These are phyloP conservation scores for Steatocranus sp. DNA, from an alignment of 2,797 vertebrate genomes.

Conservation along the genomic window DNA sequence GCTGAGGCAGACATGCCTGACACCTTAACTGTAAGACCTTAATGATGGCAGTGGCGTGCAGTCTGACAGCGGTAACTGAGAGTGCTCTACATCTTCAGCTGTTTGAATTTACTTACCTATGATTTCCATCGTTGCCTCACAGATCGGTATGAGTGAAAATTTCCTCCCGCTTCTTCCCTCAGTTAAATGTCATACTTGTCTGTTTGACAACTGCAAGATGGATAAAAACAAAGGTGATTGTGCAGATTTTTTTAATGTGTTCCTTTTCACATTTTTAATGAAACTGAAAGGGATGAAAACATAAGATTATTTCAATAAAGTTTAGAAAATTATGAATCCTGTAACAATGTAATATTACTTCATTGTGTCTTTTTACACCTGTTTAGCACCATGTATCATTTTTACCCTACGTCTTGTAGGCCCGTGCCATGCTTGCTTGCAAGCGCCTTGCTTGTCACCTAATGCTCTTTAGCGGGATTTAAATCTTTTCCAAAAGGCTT, in stretches of 20 bases:
- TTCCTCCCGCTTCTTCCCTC: not conserved
- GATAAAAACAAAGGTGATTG: not conserved
- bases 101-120: conserved; percentile 50
- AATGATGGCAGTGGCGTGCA: not conserved
- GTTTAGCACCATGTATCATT: conserved; percentile 5
- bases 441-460: conserved; percentile 62
- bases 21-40: conserved; percentile 37
- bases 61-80: conserved; percentile 1
- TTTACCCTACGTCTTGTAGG: conserved; percentile 1
- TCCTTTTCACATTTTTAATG: not conserved
- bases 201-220: conserved; percentile 31
- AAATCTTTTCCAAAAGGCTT: conserved; percentile 73
- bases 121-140: conserved; percentile 51
- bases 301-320: not conserved
- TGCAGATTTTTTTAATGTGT: not conserved
- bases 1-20: conserved; percentile 12
- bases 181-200: conserved; percentile 24
- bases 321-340: not conserved
- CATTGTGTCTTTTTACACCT: conserved; percentile 5
- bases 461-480: conserved; percentile 78
- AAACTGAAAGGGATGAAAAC: not conserved
- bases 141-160: not conserved
- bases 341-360: not conserved
- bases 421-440: conserved; percentile 51
- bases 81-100: not conserved